Conservation (phyloP, 1,140 invertebrate species). For the Temnothorax longispinosus region DNA sequence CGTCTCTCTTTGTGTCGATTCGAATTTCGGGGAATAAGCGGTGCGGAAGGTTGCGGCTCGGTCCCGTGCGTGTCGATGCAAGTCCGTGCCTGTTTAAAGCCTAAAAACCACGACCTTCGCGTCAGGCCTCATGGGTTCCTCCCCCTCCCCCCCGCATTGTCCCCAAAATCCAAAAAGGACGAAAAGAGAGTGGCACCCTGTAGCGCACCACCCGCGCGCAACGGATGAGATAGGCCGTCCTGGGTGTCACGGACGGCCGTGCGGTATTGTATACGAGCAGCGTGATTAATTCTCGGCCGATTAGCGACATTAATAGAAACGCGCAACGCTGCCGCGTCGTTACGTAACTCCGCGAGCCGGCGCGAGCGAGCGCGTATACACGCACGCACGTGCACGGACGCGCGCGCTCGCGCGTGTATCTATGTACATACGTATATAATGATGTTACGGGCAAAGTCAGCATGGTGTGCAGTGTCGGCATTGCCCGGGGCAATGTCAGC, state of each 20-base stretch:
- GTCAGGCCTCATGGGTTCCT: neutral
- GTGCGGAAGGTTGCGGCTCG: neutral
- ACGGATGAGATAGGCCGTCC: neutral
- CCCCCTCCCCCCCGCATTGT: neutral
- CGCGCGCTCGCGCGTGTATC: too few species aligned
- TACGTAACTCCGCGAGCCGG: constrained; percentile 19
- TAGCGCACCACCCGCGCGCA: neutral
- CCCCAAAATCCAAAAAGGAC: neutral
- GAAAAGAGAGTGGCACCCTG: neutral
- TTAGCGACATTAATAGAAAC: constrained; percentile 53
- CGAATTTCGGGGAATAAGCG: neutral
- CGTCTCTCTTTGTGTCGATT: neutral
- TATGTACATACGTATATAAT: neutral
- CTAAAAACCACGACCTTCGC: neutral
- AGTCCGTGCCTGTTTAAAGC: neutral
- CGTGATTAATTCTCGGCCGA: constrained; percentile 47
- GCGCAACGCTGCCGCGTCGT: neutral
- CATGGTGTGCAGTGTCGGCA: too few species aligned
- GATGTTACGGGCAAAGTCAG: too few species aligned
- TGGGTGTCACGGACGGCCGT: neutral
- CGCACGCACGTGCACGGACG: neutral
- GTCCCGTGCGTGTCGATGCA: neutral
- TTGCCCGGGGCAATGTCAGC: too few species aligned
- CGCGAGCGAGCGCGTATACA: too few species aligned
- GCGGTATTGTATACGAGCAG: neutral